These are phyloP conservation scores for Papilio dardanus DNA, from an alignment of 1,140 invertebrate species.

Conservation along the genomic window DNA sequence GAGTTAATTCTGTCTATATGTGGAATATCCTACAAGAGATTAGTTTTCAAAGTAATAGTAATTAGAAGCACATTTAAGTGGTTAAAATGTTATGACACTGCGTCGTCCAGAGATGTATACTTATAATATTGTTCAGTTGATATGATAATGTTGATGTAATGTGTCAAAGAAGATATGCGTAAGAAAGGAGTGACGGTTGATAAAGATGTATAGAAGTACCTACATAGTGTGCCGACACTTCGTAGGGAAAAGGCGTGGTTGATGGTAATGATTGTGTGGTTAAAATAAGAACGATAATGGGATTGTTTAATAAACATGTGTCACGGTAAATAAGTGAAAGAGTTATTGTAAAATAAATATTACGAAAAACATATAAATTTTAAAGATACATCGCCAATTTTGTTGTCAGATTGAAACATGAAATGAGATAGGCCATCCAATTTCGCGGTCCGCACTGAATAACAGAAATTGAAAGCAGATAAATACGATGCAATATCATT, in stretches of 20 bases:
- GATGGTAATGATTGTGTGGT: too few relatives aligned
- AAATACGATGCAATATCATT: neutral
- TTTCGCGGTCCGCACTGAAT: neutral
- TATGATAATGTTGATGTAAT: too few relatives aligned
- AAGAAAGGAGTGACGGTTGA: too few relatives aligned
- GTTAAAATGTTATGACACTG: neutral
- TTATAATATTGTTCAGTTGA: too few relatives aligned
- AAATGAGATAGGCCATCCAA: constrained; percentile 15
- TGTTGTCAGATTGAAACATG: constrained; percentile 3
- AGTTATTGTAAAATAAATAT: neutral
- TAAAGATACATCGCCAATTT: constrained; percentile 15
- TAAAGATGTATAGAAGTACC: too few relatives aligned
- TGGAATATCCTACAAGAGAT: neutral
- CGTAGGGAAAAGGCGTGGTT: too few relatives aligned
- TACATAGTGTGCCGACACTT: too few relatives aligned
- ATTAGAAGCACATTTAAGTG: neutral
- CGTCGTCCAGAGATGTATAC: too few relatives aligned
- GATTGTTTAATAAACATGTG: neutral
- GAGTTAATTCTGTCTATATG: constrained; percentile 7
- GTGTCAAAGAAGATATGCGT: too few relatives aligned
- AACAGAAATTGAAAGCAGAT: constrained; percentile 13
- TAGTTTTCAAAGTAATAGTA: constrained; percentile 6
- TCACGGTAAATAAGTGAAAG: neutral
- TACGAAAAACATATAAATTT: neutral
- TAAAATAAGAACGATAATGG: neutral